Evolutionary conservation across 2,113 vertebrate genomes (phyloP).

Genomic region (Rhineura floridana): DNA sequence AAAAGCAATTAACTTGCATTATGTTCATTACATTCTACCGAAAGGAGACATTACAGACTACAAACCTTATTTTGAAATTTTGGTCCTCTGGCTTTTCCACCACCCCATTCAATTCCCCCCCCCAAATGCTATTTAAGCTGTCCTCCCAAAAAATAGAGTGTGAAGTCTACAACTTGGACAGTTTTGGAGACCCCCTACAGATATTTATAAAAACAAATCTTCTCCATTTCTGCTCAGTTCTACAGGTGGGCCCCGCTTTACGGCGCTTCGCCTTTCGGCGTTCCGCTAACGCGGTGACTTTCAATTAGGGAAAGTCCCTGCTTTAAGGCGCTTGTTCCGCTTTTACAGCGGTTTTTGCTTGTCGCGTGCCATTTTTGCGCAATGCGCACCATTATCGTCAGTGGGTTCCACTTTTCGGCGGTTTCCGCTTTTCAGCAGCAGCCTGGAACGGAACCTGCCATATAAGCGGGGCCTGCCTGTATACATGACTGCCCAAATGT

Average conservation of each 20-base stretch:
- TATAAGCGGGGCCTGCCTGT: too few species aligned
- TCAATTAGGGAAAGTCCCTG: too few species aligned
- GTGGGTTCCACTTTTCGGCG: too few species aligned
- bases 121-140: neutral
- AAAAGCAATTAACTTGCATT: constrained; percentile 34
- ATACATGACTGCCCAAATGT: neutral
- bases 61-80: constrained; percentile 7
- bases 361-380: too few species aligned
- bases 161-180: neutral
- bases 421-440: too few species aligned
- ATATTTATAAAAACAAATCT: neutral
- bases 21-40: constrained; percentile 21
- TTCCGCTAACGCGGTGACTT: too few species aligned
- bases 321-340: too few species aligned
- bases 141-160: neutral
- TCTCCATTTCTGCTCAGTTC: neutral
- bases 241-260: too few species aligned
- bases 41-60: neutral
- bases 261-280: too few species aligned
- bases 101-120: neutral
- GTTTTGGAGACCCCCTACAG: neutral
- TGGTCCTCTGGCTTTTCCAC: neutral
- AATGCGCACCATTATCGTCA: too few species aligned
- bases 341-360: too few species aligned
- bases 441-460: too few species aligned